Conservation (phyloP, 2,888 invertebrate genomes). For the Drosophila mettleri region DNA sequence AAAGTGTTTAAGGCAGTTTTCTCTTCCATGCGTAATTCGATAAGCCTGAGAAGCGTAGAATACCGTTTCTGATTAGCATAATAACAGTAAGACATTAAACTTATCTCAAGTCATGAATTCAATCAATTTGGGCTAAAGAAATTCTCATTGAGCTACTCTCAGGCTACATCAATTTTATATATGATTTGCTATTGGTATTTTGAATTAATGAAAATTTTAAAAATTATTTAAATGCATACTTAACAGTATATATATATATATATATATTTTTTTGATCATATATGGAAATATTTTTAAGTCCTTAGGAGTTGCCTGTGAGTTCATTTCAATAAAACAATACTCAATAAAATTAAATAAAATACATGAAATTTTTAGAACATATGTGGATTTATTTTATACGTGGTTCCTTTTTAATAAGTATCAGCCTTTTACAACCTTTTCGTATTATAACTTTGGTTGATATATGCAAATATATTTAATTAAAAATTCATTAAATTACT, state of each 20-base stretch:
- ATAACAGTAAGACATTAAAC: conserved; percentile 2
- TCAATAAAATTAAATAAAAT: no score
- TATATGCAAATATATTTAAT: no score
- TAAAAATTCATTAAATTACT: no score
- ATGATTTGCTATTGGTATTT: neutral
- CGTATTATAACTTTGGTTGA: no score
- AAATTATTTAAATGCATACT: no score
- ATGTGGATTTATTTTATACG: no score
- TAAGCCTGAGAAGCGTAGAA: conserved; percentile 2
- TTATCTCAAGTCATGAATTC: neutral
- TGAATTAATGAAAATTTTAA: neutral
- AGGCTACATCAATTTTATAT: neutral
- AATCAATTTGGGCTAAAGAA: neutral
- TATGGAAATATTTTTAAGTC: neutral
- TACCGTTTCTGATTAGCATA: conserved; percentile 6
- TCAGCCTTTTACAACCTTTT: no score
- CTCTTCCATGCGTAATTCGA: conserved; percentile 7
- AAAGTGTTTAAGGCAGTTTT: neutral
- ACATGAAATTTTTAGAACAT: no score
- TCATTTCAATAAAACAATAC: no score
- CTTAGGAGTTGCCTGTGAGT: no score
- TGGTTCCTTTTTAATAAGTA: no score
- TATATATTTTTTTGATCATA: neutral
- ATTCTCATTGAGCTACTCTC: neutral
- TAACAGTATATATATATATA: no score